Base-by-base conservation (phyloP, 2,797 vertebrate genomes). In the Rhynchotus rufescens region DNA sequence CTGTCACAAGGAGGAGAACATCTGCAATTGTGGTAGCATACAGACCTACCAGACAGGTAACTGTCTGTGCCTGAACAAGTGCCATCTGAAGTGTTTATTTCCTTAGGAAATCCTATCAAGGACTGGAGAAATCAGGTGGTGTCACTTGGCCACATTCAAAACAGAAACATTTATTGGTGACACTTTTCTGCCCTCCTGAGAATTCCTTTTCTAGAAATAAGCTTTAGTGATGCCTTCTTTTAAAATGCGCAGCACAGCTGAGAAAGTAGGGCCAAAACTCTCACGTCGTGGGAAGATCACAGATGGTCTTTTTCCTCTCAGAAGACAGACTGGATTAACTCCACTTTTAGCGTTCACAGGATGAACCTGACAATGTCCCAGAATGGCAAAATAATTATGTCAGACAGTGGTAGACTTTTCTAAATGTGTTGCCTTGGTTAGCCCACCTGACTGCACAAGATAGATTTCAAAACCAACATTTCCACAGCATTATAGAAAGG, bases 311-410 rank as follows among this genome's bases (percentile, higher is more conserved):
- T 30, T 67, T 84, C n/a, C 67, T 49, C 34, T 78, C 6, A 6
- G 67, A 81, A 89, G 45, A 60, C 40, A 73, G 34, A 38, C 68
- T 82, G 65, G 64, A 84, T 86, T 93, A 42, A 69, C 84, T 91
- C 21, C 15, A 7, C 80, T 86, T 86, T 79, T 80, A 89, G 17
- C 25, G 59, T 61, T 71, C 57, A 74, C 40, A 84, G n/a, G n/a
- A 61, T 54, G 26, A 20, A 62, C 28, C 52, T 19, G 77, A 8
- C 22, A 28, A 1, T 49, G 44, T 68, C 32, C 60, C 40, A 66
- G 66, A 92, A 73, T 4, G 15, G 56, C 44, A 71, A 93, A 90
- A 88, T 60, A 73, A 89, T 86, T 75, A 60, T 68, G 56, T 60
- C 47, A 80, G 65, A 44, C 36, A 91, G 26, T 0, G 0, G 34